Evolutionary conservation across 2,888 invertebrate species (phyloP), one percentile per base, ranked within the genome.

Genomic region (Pyrrhia umbra): DNA sequence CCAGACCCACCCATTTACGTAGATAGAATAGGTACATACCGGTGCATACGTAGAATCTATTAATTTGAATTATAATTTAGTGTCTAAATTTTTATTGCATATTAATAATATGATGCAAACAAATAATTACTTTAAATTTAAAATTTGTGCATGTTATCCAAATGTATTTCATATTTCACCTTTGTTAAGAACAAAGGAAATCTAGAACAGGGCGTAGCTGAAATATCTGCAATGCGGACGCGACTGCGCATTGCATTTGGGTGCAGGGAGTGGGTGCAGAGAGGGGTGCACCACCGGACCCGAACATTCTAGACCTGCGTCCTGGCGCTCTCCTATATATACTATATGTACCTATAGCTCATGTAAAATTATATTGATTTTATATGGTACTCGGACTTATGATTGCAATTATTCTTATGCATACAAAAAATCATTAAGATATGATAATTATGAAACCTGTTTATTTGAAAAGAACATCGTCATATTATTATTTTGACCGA

Each of bases 231-330:
- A 58, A n/a, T 57, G 57, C 57, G 47, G 47, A 27, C 27, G 66
- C 52, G 51, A 15, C 10, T 64, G 65, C 66, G 52, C 66, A 64
- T 2, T 58, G 65, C 65, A 58, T 4, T 25, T 30, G 8, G 15
- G 20, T 65, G 58, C 67, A 65, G 55, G 45, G 39, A 2, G 21
- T 9, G 6, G 8, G 16, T 16, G 16, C 47, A 13, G 13, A 16
- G 40, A 15, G 20, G 15, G 49, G 16, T 21, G 37, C 2, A 30
- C 2, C 16, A 56, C 16, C 5, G 42, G 25, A 10, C 23, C 16
- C 34, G 27, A 63, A 51, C 9, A 6, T 47, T 52, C 63, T 51
- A 30, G 58, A 50, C 37, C 8, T 9, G 18, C 20, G 40, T 45
- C 50, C 30, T 13, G 15, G 4, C 1, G n/a, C 13, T 8, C 23